phyloP scores from a whole-genome alignment of 2,888 invertebrate genomes.

The Parasteatoda lunata region DNA sequence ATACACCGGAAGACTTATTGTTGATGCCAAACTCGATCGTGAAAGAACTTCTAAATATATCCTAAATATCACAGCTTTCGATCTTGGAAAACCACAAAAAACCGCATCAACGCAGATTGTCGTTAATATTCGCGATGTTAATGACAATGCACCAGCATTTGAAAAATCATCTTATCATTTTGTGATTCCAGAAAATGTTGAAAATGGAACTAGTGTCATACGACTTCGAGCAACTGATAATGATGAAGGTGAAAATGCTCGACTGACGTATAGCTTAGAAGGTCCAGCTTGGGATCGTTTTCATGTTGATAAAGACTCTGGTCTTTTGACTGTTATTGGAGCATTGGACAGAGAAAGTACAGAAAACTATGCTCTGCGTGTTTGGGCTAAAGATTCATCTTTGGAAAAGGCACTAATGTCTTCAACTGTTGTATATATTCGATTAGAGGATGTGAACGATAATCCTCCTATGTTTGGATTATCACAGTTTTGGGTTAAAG shows the following conservation, averaged over 20 bases:
- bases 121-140: constrained; percentile 88
- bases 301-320: constrained; percentile 84
- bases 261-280: constrained; percentile 82
- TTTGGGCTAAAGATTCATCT: constrained; percentile 83
- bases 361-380: constrained; percentile 84
- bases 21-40: constrained; percentile 88
- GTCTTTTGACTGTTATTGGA: constrained; percentile 84
- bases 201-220: constrained; percentile 79
- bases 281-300: constrained; percentile 84
- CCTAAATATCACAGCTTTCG: constrained; percentile 89
- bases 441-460: constrained; percentile 91
- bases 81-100: constrained; percentile 86
- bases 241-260: constrained; percentile 87
- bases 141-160: constrained; percentile 93
- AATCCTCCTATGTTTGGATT: constrained; percentile 88
- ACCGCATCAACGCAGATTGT: constrained; percentile 85
- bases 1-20: constrained; percentile 87
- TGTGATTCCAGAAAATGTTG: constrained; percentile 64
- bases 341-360: constrained; percentile 89
- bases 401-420: constrained; percentile 80
- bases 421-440: constrained; percentile 86
- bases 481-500: constrained; percentile 79
- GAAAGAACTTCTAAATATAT: constrained; percentile 89
- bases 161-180: constrained; percentile 78
- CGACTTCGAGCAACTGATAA: constrained; percentile 87